phyloP scores from a whole-genome alignment of 2,113 vertebrate species.

The Anoura caudifer region DNA sequence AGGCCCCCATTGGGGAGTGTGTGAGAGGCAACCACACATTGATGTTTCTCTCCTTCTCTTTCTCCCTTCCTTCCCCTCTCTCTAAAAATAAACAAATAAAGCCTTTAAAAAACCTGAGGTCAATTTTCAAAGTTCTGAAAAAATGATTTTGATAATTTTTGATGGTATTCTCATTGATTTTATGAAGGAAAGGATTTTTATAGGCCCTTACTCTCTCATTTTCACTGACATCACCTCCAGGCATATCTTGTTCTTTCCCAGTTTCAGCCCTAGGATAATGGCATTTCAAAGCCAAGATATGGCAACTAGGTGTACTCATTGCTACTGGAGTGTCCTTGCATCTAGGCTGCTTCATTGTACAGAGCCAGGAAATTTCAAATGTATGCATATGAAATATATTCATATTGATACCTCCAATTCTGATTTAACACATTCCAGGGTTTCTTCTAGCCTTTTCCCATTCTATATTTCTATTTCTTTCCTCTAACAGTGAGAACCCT shows the following conservation, averaged over 20 bases:
- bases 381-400: background rate
- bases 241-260: background rate
- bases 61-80: too few species aligned
- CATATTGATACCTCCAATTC: background rate
- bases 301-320: background rate
- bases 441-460: background rate
- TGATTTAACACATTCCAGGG: background rate
- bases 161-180: background rate
- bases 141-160: background rate
- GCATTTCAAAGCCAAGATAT: constrained; percentile 30
- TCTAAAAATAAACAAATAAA: too few species aligned
- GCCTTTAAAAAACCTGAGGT: background rate
- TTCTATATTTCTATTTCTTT: constrained; percentile 6
- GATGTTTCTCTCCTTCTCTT: too few species aligned
- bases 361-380: background rate
- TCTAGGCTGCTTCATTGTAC: background rate
- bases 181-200: background rate
- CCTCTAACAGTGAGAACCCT: background rate
- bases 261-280: background rate
- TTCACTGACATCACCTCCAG: background rate
- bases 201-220: background rate
- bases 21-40: too few species aligned
- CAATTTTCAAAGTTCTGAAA: background rate
- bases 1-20: too few species aligned
- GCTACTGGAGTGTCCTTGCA: background rate